Conservation (phyloP, 1,140 invertebrate species). For the Medauroidea extradentata region DNA sequence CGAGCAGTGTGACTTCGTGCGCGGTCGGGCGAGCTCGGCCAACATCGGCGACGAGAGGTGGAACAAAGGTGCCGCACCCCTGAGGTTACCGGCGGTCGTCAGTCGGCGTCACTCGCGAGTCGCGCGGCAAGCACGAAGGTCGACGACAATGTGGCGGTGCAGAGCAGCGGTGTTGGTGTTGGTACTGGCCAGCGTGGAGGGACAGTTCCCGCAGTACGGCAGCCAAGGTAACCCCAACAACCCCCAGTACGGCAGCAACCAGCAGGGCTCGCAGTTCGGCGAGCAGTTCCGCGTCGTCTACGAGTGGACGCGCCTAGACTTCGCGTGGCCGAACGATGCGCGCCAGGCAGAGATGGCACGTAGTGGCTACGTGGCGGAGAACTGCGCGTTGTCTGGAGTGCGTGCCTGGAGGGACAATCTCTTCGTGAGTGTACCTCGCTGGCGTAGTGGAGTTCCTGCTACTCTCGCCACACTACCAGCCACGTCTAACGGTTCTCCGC, state of each 20-base stretch:
- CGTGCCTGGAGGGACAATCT: slow-evolving; percentile 58
- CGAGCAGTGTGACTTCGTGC: too few species aligned
- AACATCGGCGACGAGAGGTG: too few species aligned
- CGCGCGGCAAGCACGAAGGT: too few species aligned
- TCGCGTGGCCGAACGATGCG: slow-evolving; percentile 39
- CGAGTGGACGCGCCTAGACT: slow-evolving; percentile 42
- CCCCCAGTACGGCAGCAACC: background rate
- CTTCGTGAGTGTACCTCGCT: slow-evolving; percentile 59
- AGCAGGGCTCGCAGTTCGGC: slow-evolving; percentile 51
- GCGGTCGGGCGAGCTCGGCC: too few species aligned
- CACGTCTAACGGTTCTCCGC: slow-evolving; percentile 48
- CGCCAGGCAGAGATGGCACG: slow-evolving; percentile 44
- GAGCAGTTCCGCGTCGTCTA: slow-evolving; percentile 44
- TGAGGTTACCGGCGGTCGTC: too few species aligned
- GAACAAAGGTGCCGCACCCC: too few species aligned
- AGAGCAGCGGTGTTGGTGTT: too few species aligned
- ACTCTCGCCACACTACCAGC: slow-evolving; percentile 56
- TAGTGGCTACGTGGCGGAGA: slow-evolving; percentile 53
- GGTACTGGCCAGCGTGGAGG: too few species aligned
- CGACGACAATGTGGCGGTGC: too few species aligned
- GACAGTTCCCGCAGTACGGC: too few species aligned
- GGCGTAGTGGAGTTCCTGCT: slow-evolving; percentile 59
- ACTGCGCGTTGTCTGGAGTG: slow-evolving; percentile 57
- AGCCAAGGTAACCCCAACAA: too few species aligned
- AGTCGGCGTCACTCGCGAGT: too few species aligned